Conservation (phyloP, 2,888 invertebrate genomes). For the Lasioglossum villosulum region DNA sequence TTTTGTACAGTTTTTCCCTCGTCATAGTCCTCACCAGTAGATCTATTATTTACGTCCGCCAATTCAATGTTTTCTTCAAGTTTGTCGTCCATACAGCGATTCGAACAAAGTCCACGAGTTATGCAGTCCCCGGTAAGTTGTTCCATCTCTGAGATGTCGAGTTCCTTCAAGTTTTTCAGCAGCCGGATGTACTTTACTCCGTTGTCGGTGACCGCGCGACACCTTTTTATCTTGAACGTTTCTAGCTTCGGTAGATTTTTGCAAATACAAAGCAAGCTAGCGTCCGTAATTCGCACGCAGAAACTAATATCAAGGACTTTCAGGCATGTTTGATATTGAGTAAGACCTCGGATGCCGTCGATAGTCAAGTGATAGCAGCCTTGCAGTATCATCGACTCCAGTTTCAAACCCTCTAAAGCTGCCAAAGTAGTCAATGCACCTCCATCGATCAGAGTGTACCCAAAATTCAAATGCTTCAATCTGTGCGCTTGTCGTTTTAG, state of each 20-base stretch:
- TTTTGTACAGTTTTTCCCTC: conserved; percentile 79
- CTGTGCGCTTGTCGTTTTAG: conserved; percentile 85
- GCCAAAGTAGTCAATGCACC: conserved; percentile 86
- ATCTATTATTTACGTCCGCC: conserved; percentile 56
- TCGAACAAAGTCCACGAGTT: conserved; percentile 84
- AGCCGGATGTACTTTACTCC: conserved; percentile 86
- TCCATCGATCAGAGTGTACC: conserved; percentile 89
- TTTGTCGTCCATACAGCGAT: neutral
- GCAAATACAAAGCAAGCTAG: conserved; percentile 87
- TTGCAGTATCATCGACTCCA: conserved; percentile 86
- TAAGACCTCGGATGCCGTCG: conserved; percentile 86
- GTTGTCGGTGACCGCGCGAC: conserved; percentile 88
- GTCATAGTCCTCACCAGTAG: neutral
- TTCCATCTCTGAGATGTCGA: conserved; percentile 90
- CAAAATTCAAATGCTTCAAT: conserved; percentile 88
- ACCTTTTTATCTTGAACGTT: conserved; percentile 87
- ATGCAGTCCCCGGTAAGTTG: conserved; percentile 88
- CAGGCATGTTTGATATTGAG: conserved; percentile 86
- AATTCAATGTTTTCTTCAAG: conserved; percentile 20
- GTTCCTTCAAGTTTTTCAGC: conserved; percentile 86
- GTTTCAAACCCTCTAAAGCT: conserved; percentile 85
- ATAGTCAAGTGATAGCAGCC: conserved; percentile 88
- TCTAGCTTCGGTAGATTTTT: conserved; percentile 87
- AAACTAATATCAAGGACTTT: conserved; percentile 88
- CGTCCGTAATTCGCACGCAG: conserved; percentile 89